Base-by-base conservation (phyloP, 2,888 invertebrate genomes). In the Linnaemya tessellans region DNA sequence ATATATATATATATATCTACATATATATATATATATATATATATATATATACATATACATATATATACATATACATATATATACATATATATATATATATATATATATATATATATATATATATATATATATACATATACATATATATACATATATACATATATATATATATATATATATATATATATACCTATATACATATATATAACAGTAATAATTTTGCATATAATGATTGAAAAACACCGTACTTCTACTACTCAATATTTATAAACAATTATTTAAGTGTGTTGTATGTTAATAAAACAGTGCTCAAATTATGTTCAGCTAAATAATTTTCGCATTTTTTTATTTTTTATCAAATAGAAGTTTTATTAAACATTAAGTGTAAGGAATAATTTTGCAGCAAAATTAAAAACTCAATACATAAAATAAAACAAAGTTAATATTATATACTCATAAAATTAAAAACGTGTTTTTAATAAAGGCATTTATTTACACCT, bases 291-390 rank as follows among this genome's bases (percentile, higher is more conserved):
- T 73, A 81, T 74, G 22, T 81, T 78, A 58, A 64, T 30, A 84
- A 73, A 81, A 81, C 74, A 85, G 78, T 81, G 84, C 84, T 85
- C 84, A 85, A 85, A 85, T 81, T 81, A 79, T 85, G 38, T 81
- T 84, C 65, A 80, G 67, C 80, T 62, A 70, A 80, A 41, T 30
- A 62, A 74, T 75, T 58, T 75, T 74, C 43, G 64, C 64, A 80
- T 68, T 80, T 77, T 81, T 74, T 71, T 51, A 77, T 73, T 70
- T 73, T 71, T 80, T 64, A 62, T 73, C 56, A 49, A 30, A 68
- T 35, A 74, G 43, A 68, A 38, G 22, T 30, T 1, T 38, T 35
- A 74, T 64, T 46, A 25, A 35, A 38, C 46, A 58, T 65, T 64
- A 60, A 51, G 35, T 54, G 73, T 78, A 30, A 80, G 65, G 60